phyloP scores from a whole-genome alignment of 2,113 vertebrate species.

The Platycercus adscitus region DNA sequence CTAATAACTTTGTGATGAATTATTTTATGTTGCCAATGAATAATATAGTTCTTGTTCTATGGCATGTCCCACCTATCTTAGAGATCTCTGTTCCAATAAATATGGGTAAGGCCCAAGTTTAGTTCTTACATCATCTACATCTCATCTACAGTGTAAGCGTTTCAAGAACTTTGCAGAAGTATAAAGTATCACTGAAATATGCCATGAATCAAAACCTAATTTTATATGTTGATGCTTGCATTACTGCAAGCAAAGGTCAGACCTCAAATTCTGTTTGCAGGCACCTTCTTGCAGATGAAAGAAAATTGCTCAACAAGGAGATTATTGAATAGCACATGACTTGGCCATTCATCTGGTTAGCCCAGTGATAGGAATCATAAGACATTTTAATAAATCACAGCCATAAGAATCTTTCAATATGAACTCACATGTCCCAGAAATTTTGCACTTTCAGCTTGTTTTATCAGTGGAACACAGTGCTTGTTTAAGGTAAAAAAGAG shows the following conservation, averaged over 20 bases:
- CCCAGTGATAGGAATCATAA: conserved; percentile 69
- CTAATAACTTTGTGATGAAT: background rate
- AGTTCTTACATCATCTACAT: background rate
- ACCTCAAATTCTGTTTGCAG: background rate
- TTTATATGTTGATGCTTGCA: background rate
- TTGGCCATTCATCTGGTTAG: conserved; percentile 71
- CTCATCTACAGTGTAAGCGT: background rate
- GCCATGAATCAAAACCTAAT: background rate
- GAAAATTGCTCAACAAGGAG: conserved; percentile 37
- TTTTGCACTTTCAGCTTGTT: background rate
- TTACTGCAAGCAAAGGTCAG: too few species aligned
- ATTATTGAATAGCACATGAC: conserved; percentile 76
- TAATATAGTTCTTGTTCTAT: background rate
- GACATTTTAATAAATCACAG: conserved; percentile 58
- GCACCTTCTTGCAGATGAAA: background rate
- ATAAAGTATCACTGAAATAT: background rate
- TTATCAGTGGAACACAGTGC: conserved; percentile 40
- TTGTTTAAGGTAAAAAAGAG: background rate
- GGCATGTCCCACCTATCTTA: background rate
- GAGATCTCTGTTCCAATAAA: background rate
- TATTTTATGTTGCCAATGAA: background rate
- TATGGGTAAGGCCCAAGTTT: background rate
- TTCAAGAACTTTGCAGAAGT: background rate
- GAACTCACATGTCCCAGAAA: conserved; percentile 16
- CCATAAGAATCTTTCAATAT: background rate